These are phyloP conservation scores for Crypturellus tataupa DNA, from an alignment of 2,797 vertebrate genomes.

Conservation along the genomic window DNA sequence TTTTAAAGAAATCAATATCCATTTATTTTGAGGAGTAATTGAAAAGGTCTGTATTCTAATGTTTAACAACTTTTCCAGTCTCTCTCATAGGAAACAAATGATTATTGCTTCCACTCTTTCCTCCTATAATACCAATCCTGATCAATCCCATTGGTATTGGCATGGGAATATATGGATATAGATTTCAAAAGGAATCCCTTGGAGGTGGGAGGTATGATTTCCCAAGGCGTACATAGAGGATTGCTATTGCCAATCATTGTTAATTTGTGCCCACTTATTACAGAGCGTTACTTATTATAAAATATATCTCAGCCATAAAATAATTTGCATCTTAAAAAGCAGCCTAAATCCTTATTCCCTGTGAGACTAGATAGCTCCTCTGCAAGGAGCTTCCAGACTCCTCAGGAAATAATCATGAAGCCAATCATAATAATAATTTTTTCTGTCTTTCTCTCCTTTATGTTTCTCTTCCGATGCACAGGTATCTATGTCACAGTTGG, in stretches of 20 bases:
- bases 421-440: slow-evolving; percentile 58
- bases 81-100: slow-evolving; percentile 70
- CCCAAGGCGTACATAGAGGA: slow-evolving; percentile 56
- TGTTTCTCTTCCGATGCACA: background rate
- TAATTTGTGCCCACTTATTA: slow-evolving; percentile 77
- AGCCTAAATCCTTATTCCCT: slow-evolving; percentile 74
- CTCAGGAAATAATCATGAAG: slow-evolving; percentile 69
- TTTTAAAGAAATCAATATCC: slow-evolving; percentile 74
- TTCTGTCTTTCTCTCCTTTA: slow-evolving; percentile 39
- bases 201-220: slow-evolving; percentile 60
- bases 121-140: slow-evolving; percentile 66
- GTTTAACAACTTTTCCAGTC: slow-evolving; percentile 75
- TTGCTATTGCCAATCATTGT: slow-evolving; percentile 72
- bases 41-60: slow-evolving; percentile 71
- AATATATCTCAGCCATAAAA: slow-evolving; percentile 76
- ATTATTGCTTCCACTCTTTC: slow-evolving; percentile 56
- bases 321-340: slow-evolving; percentile 78
- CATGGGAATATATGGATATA: slow-evolving; percentile 53
- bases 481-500: background rate
- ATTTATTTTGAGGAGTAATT: slow-evolving; percentile 75
- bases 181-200: slow-evolving; percentile 65
- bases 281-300: slow-evolving; percentile 71
- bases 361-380: slow-evolving; percentile 63
- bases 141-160: slow-evolving; percentile 57
- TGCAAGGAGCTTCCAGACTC: slow-evolving; percentile 64